Conservation (phyloP, 2,888 invertebrate genomes). For the Brenthis ino region DNA sequence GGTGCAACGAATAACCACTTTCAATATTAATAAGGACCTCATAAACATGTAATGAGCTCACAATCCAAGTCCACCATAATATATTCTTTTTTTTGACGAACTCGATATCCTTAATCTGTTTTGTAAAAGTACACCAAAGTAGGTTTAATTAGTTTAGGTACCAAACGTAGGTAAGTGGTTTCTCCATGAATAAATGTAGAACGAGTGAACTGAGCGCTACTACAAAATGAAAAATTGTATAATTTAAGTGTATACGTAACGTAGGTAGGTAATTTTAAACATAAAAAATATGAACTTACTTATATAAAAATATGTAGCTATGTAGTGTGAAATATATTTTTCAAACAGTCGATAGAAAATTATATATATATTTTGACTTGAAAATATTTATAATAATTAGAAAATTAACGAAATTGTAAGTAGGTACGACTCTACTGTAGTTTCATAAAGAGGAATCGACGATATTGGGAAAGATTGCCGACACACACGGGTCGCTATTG, state of each 20-base stretch:
- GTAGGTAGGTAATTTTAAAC: neutral
- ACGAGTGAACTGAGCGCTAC: neutral
- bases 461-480: constrained; percentile 20
- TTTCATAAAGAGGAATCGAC: neutral
- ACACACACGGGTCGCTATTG: constrained; percentile 8
- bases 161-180: neutral
- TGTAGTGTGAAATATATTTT: no score
- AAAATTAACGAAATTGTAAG: no score
- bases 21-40: no score
- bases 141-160: neutral
- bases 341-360: no score
- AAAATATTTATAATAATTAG: no score
- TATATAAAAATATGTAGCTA: neutral
- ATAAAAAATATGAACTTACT: neutral
- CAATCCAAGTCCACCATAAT: no score
- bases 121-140: neutral
- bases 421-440: no score
- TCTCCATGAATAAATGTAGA: constrained; percentile 10
- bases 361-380: no score
- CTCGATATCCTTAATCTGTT: neutral
- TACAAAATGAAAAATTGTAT: neutral
- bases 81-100: no score
- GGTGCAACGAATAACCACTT: no score
- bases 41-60: no score
- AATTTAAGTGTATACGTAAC: neutral